Conservation (phyloP, 1,140 invertebrate species). For the Leucophenga varia region DNA sequence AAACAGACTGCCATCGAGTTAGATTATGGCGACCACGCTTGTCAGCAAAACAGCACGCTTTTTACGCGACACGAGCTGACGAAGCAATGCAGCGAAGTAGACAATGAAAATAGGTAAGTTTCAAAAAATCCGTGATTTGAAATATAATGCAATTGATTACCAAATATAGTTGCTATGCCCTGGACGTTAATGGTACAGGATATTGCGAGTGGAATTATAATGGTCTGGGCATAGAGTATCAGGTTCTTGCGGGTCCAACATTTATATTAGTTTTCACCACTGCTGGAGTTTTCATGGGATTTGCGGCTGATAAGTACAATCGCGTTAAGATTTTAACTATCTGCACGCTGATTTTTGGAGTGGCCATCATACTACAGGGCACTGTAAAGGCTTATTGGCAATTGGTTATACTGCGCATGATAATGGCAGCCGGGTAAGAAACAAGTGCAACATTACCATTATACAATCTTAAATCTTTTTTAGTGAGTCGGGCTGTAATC, state of each 20-base stretch:
- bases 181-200: constrained; percentile 67
- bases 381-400: constrained; percentile 88
- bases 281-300: constrained; percentile 80
- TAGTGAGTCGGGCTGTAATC: constrained; percentile 87
- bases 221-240: constrained; percentile 87
- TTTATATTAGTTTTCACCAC: constrained; percentile 91
- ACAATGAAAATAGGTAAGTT: constrained; percentile 29
- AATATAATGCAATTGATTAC: not conserved
- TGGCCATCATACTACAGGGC: constrained; percentile 81
- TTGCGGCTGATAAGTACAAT: constrained; percentile 78
- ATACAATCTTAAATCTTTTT: constrained; percentile 1
- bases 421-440: constrained; percentile 78
- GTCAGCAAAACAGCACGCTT: constrained; percentile 72
- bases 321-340: constrained; percentile 74
- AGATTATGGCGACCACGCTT: constrained; percentile 85
- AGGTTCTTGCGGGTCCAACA: constrained; percentile 86
- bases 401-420: constrained; percentile 79
- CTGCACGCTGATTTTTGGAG: constrained; percentile 78
- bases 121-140: not conserved
- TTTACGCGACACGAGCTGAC: constrained; percentile 63
- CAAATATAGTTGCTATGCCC: constrained; percentile 69
- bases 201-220: constrained; percentile 93
- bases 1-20: constrained; percentile 80
- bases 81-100: constrained; percentile 61
- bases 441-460: not conserved